Percentiles rank a stretch among this genome's conserved stretches.
These are phyloP conservation scores for Lycophotia porphyrea DNA, from an alignment of 2,888 invertebrate species.

Conservation along the genomic window DNA sequence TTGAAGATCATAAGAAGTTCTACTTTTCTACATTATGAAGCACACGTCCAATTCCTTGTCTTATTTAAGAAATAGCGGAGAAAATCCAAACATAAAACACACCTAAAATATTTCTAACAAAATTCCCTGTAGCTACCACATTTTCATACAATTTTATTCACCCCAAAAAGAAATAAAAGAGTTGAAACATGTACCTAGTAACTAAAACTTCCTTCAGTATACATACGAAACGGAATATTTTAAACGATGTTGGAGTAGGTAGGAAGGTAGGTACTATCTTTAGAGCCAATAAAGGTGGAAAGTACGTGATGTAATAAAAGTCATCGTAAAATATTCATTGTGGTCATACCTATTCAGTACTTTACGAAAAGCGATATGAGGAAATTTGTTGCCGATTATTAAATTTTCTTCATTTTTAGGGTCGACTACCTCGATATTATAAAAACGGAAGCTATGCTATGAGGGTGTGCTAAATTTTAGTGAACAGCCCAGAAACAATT, in stretches of 20 bases:
- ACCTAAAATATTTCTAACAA: slow-evolving; percentile 20
- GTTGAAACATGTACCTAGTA: slow-evolving; percentile 25
- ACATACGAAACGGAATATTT: slow-evolving; percentile 42
- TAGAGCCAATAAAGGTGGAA: slow-evolving; percentile 52
- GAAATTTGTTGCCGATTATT: slow-evolving; percentile 63
- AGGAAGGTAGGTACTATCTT: slow-evolving; percentile 43
- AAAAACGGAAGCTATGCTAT: slow-evolving; percentile 62
- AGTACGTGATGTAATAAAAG: slow-evolving; percentile 55
- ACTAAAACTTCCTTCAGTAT: slow-evolving; percentile 36
- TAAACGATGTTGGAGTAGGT: slow-evolving; percentile 7
- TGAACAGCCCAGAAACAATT: slow-evolving; percentile 58
- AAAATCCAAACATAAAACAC: slow-evolving; percentile 20
- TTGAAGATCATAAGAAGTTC: background rate
- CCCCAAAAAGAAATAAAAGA: slow-evolving; percentile 41
- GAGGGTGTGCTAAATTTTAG: slow-evolving; percentile 59
- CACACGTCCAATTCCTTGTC: background rate
- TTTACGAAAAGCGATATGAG: slow-evolving; percentile 42
- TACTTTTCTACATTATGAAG: background rate
- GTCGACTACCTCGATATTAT: slow-evolving; percentile 49
- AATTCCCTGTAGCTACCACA: slow-evolving; percentile 13
- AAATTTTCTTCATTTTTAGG: slow-evolving; percentile 66
- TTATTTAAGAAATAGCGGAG: slow-evolving; percentile 3
- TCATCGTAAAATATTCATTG: slow-evolving; percentile 62
- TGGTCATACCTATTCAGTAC: slow-evolving; percentile 55
- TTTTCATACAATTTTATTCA: slow-evolving; percentile 28